Base-by-base conservation (phyloP, 2,888 invertebrate genomes). In the Julus scanicus region DNA sequence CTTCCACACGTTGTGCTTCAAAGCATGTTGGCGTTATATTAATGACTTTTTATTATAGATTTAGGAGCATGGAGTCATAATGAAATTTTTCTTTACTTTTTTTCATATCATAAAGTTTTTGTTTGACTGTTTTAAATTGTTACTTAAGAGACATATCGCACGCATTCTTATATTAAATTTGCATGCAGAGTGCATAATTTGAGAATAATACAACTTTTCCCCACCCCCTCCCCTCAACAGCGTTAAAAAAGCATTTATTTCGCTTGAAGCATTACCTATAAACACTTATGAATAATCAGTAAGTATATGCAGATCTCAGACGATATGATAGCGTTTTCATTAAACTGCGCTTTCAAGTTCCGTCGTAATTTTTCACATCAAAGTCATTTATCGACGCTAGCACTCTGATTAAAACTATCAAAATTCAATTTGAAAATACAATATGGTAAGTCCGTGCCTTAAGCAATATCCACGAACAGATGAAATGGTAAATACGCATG, bases 331-430 rank as follows among this genome's bases (percentile, higher is more conserved):
- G 63, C 20, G 20, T 63, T 63, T 20, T 63, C 20, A 63, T 20
- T 20, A 20, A 63, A 20, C n/a, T 20, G 15, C 20, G 29, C 71
- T 6, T 2, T 29, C 8, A 11, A 29, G 71, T 71, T 71, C 6
- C 2, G 71, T 11, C 2, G 29, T 71, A 71, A 9, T 0, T 29
- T 71, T 71, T 71, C 71, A 29, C 71, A n/a, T 71, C 17, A 71
- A 63, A 71, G 8, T 71, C 71, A 71, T 71, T 71, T 71, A 29
- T 29, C 11, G 71, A 29, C 71, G 71, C 71, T 71, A 6, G 71
- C 71, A 71, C 71, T 29, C 6, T 71, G 71, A 71, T 71, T 71
- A 71, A 71, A 71, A 71, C 71, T 5, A 71, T 71, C 71, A 71
- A 71, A 29, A 71, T 71, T 71, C 71, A 71, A 71, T 71, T 29